phyloP scores from a whole-genome alignment of 2,888 invertebrate species.

The Oligia strigilis region DNA sequence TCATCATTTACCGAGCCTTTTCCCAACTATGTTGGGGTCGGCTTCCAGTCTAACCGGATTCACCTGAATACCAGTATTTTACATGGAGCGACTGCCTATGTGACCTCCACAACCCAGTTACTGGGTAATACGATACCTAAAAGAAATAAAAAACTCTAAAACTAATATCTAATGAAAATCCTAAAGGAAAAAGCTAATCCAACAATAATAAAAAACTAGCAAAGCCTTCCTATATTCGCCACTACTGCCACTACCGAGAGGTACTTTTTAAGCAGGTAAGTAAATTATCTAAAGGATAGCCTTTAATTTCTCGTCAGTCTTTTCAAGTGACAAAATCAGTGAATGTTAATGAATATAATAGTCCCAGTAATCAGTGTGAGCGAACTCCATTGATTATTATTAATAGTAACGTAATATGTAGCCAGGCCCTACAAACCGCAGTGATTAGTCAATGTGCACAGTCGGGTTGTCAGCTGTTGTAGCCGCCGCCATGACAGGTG shows the following conservation, averaged over 20 bases:
- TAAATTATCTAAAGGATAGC: background rate
- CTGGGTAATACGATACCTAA: no score
- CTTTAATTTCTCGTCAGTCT: background rate
- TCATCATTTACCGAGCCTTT: no score
- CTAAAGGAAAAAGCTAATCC: no score
- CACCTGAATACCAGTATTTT: no score
- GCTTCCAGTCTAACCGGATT: no score
- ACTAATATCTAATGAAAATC: no score
- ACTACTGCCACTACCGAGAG: no score
- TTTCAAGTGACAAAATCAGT: background rate
- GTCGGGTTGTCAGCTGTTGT: conserved; percentile 35
- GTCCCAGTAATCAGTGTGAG: background rate
- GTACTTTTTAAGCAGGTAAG: background rate
- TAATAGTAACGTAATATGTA: conserved; percentile 13
- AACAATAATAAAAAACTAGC: no score
- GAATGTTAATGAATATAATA: background rate
- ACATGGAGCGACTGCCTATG: no score
- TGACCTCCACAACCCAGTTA: no score
- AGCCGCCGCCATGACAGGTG: conserved; percentile 39
- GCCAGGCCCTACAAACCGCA: conserved; percentile 36
- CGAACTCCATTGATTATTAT: background rate
- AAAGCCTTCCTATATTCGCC: background rate
- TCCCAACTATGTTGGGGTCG: no score
- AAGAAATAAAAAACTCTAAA: no score
- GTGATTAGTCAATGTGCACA: conserved; percentile 43